Percentiles rank a stretch among this genome's conserved stretches.
These are phyloP conservation scores for Knipowitschia caucasica DNA, from an alignment of 2,797 vertebrate genomes.

Conservation along the genomic window DNA sequence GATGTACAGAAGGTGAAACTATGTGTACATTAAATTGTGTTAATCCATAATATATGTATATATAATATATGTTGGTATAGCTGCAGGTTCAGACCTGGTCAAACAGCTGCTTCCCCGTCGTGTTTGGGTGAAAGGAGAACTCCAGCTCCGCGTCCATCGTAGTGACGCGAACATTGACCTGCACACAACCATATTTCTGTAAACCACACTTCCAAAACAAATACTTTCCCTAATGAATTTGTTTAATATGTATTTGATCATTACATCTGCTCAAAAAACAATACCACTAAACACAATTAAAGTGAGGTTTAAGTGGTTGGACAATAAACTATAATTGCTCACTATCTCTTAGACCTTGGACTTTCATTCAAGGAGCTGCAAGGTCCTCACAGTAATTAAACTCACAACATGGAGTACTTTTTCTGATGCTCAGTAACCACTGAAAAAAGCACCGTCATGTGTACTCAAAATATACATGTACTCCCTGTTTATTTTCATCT, in stretches of 20 bases:
- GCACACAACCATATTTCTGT: constrained; percentile 1
- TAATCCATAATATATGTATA: background rate
- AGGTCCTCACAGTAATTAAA: constrained; percentile 52
- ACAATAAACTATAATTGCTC: constrained; percentile 68
- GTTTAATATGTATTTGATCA: background rate
- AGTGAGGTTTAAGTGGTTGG: constrained; percentile 54
- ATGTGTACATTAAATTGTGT: too few species aligned
- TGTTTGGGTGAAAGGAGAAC: constrained; percentile 91
- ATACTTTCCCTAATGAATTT: background rate
- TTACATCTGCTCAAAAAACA: constrained; percentile 8
- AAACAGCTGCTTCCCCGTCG: constrained; percentile 92
- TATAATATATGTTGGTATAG: background rate
- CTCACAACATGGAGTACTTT: constrained; percentile 27
- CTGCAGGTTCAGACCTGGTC: constrained; percentile 84
- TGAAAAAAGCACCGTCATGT: background rate
- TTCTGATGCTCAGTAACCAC: constrained; percentile 24
- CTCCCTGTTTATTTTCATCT: too few species aligned
- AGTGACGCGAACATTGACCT: constrained; percentile 94
- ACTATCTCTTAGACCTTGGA: constrained; percentile 74
- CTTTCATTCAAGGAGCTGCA: constrained; percentile 45
- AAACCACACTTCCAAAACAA: background rate
- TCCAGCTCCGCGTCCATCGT: constrained; percentile 97
- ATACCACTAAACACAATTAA: constrained; percentile 9
- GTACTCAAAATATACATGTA: background rate
- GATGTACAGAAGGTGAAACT: too few species aligned